These are phyloP conservation scores for Tetrax tetrax DNA, from an alignment of 2,113 vertebrate species.

Conservation along the genomic window DNA sequence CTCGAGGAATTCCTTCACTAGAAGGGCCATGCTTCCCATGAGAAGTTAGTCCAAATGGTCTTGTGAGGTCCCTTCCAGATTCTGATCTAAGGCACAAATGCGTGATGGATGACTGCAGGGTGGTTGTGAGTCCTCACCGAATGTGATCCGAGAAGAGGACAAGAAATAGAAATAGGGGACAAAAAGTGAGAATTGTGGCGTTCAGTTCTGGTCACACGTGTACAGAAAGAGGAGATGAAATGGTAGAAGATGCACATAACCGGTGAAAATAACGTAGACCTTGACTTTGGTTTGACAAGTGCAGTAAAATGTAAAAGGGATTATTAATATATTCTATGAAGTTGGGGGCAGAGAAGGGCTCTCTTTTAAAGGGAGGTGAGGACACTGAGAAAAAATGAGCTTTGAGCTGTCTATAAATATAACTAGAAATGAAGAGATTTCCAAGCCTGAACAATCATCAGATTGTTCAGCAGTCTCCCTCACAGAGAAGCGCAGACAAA, in stretches of 20 bases:
- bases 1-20: neutral
- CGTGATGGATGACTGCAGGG: neutral
- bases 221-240: neutral
- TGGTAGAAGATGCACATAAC: neutral
- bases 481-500: neutral
- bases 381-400: neutral
- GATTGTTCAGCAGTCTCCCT: neutral
- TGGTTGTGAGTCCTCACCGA: neutral
- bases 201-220: neutral
- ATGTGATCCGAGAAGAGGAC: neutral
- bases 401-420: neutral
- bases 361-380: neutral
- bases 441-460: neutral
- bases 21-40: neutral
- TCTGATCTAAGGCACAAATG: too few relatives aligned
- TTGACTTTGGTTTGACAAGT: neutral
- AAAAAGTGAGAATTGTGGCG: neutral
- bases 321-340: neutral
- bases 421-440: neutral
- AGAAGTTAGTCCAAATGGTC: neutral
- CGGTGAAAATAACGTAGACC: fast-evolving
- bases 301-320: neutral
- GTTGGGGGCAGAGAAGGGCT: neutral
- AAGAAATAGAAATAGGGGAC: neutral
- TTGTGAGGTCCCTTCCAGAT: neutral